Conservation (phyloP, 1,140 invertebrate genomes). For the Belonocnema kinseyi region DNA sequence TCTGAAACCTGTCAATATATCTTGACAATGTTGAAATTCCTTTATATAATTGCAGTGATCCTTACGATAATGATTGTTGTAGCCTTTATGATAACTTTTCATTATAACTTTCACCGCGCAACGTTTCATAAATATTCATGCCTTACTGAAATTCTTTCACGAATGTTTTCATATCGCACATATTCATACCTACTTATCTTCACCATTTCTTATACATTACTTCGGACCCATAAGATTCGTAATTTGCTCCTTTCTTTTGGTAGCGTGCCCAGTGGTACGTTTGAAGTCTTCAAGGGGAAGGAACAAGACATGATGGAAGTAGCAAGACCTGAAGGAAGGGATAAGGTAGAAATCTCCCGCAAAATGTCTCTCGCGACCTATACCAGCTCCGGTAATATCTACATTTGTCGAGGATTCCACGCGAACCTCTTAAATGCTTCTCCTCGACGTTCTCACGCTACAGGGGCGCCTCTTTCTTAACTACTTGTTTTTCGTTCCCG, state of each 20-base stretch:
- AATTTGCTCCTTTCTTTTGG: conserved; percentile 6
- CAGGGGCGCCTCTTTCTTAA: conserved; percentile 20
- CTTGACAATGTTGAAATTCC: no score
- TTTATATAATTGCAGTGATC: no score
- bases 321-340: background rate
- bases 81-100: no score
- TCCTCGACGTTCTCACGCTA: conserved; percentile 23
- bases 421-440: conserved; percentile 29
- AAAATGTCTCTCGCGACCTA: conserved; percentile 29
- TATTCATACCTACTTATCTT: conserved; percentile 48
- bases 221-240: conserved; percentile 8
- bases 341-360: conserved; percentile 11
- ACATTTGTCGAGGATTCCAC: conserved; percentile 30
- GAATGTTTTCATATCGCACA: conserved; percentile 48
- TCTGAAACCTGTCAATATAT: no score
- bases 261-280: conserved; percentile 45
- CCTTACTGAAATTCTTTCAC: no score
- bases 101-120: no score
- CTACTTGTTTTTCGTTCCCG: conserved; percentile 28
- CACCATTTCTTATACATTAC: background rate
- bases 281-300: conserved; percentile 33
- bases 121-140: no score
- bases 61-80: no score
- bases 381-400: conserved; percentile 24
- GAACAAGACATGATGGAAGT: conserved; percentile 46